Conservation (phyloP, 2,797 vertebrate genomes). For the Sciurus carolinensis region DNA sequence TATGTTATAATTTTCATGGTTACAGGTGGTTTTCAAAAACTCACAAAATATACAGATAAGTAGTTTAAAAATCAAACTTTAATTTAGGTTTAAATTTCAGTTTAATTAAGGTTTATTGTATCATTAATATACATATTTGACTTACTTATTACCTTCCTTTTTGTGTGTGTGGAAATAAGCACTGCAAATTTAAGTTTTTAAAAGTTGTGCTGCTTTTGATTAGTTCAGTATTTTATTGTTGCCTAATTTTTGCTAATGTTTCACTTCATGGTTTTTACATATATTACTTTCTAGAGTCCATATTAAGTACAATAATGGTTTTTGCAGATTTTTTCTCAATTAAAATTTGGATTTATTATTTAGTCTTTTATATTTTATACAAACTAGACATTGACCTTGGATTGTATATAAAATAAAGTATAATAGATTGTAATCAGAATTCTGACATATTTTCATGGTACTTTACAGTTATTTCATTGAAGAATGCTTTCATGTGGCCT, state of each 20-base stretch:
- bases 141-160: constrained; percentile 43
- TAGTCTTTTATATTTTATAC: constrained; percentile 34
- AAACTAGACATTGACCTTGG: constrained; percentile 32
- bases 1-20: constrained; percentile 56
- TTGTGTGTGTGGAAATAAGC: not conserved
- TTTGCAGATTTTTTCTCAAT: constrained; percentile 24
- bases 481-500: constrained; percentile 19
- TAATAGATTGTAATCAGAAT: not conserved
- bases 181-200: not conserved
- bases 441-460: not conserved
- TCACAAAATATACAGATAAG: not conserved
- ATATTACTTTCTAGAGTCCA: constrained; percentile 12
- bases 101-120: constrained; percentile 40
- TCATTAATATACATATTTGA: constrained; percentile 28
- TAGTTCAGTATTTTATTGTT: constrained; percentile 41
- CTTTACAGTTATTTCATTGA: constrained; percentile 51
- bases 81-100: constrained; percentile 13
- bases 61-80: constrained; percentile 56
- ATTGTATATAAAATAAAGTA: constrained; percentile 23
- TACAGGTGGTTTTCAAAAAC: constrained; percentile 64
- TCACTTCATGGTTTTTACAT: constrained; percentile 44
- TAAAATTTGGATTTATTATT: constrained; percentile 45
- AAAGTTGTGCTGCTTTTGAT: not conserved
- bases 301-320: not conserved
- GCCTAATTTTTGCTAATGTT: constrained; percentile 44